phyloP scores from a whole-genome alignment of 1,140 invertebrate species.

The Calliphora vicina region DNA sequence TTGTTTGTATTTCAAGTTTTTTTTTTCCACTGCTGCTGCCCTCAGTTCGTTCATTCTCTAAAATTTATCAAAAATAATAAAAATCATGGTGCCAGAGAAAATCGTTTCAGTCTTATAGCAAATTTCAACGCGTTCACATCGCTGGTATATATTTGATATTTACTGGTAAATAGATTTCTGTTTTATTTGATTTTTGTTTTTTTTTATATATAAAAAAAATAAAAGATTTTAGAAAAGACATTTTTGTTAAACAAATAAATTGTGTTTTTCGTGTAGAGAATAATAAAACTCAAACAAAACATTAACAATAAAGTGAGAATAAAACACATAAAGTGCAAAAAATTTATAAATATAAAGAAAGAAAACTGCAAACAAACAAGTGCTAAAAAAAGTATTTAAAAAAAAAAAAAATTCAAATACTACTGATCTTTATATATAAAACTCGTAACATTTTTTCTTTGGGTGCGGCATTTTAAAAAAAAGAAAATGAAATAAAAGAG shows the following conservation, averaged over 20 bases:
- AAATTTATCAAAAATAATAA: slow-evolving; percentile 28
- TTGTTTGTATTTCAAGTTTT: not conserved
- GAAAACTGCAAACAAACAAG: not conserved
- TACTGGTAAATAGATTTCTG: slow-evolving; percentile 36
- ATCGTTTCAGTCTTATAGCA: slow-evolving; percentile 36
- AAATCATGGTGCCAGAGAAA: slow-evolving; percentile 15
- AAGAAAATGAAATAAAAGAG: not conserved
- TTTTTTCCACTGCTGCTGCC: not conserved
- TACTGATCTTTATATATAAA: not conserved
- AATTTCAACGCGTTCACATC: slow-evolving; percentile 27
- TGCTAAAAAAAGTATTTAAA: not conserved
- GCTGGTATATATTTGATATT: slow-evolving; percentile 5
- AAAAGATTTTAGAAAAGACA: not conserved
- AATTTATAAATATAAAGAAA: not conserved
- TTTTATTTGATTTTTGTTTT: no score
- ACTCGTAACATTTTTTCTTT: not conserved
- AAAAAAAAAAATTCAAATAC: not conserved
- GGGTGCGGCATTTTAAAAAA: not conserved
- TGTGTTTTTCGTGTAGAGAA: not conserved
- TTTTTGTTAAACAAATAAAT: not conserved
- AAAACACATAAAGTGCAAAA: not conserved
- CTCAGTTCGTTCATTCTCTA: not conserved
- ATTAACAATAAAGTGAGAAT: not conserved
- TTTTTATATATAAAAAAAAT: not conserved
- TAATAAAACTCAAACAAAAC: not conserved